Conservation (phyloP, 1,140 invertebrate genomes). For the Heliconius congener region DNA sequence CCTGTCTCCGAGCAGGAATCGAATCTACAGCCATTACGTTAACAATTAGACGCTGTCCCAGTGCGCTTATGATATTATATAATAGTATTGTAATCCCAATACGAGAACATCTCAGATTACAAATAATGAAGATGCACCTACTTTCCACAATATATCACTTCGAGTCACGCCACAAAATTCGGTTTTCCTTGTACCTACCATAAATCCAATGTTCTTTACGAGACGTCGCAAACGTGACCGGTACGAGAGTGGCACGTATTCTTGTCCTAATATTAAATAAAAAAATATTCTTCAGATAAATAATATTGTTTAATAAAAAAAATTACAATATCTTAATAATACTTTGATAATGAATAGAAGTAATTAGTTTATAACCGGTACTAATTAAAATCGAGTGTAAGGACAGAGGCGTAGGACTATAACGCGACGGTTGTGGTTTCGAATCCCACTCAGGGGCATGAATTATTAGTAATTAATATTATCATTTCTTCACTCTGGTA, state of each 20-base stretch:
- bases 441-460: too few species aligned
- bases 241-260: slow-evolving; percentile 9
- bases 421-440: too few species aligned
- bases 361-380: too few species aligned
- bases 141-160: slow-evolving; percentile 21
- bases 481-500: too few species aligned
- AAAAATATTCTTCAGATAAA: background rate
- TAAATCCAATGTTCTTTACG: slow-evolving; percentile 30
- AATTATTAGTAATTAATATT: too few species aligned
- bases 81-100: too few species aligned
- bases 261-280: background rate
- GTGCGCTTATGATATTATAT: background rate
- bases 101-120: background rate
- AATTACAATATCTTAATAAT: too few species aligned
- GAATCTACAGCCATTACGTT: background rate
- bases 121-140: slow-evolving; percentile 3
- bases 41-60: background rate
- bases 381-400: too few species aligned
- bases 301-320: too few species aligned
- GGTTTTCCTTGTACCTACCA: slow-evolving; percentile 14
- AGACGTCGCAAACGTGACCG: slow-evolving; percentile 19
- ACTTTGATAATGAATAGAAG: too few species aligned
- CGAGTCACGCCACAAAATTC: slow-evolving; percentile 16
- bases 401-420: too few species aligned
- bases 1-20: background rate